Evolutionary conservation across 2,113 vertebrate species (phyloP), one percentile per base, ranked within the genome.

Genomic region (Sander vitreus): DNA sequence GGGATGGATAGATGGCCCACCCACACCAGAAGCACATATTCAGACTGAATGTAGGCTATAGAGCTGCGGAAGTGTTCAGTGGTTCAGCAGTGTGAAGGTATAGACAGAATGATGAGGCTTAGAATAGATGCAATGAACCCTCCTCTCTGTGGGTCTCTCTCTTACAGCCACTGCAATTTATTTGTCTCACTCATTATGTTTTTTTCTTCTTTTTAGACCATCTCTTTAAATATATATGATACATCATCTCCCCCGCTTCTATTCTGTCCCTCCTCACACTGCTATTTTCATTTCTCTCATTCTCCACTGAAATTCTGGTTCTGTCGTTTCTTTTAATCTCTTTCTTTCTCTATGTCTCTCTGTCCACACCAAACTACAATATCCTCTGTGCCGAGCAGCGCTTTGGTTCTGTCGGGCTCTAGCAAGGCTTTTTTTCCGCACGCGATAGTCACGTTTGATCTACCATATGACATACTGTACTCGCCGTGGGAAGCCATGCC

Each of bases 71-170:
- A 16, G 70, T 30, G 23, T 48, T 85, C 45, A 53, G 27, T 70
- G 59, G 69, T 75, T 68, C 14, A 54, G 25, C 69, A 18, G 66
- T 65, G 75, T 72, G 78, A 68, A 33, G 27, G 65, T 57, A 76
- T 1, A 59, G 69, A 78, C 33, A 77, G 69, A 62, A 69, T 85
- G 79, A 88, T 82, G 78, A 86, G 78, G 51, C 27, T 36, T 45
- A 63, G 86, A 81, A 89, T 69, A 78, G 81, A 89, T 87, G 78
- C 39, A 58, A 39, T 48, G 83, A 78, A 51, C 21, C 50, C 64
- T 72, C 54, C 51, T 76, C 67, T 76, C 39, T 76, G 19, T 67
- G 39, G 39, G 39, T 71, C 71, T 83, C 21, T 80, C 69, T 25
- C 53, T 88, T 47, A 66, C 6, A 74, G 66, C 65, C 33, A 16